phyloP scores from a whole-genome alignment of 2,797 vertebrate species.

The Sebastiscus albofasciatus region DNA sequence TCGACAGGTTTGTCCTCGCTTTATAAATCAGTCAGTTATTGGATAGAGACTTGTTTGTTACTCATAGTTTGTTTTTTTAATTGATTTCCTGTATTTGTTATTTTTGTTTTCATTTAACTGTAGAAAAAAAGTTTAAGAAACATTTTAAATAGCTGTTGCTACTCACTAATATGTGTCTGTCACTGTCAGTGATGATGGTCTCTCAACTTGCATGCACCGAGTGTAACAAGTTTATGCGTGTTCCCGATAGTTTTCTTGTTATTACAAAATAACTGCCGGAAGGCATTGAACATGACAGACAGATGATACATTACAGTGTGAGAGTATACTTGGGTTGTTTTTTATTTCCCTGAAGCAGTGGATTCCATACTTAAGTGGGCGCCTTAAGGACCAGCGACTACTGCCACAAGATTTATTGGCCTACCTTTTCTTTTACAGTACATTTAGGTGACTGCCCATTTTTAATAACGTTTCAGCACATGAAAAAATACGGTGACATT shows the following conservation, averaged over 20 bases:
- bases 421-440: neutral
- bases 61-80: neutral
- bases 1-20: slow-evolving; percentile 89
- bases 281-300: neutral
- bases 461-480: neutral
- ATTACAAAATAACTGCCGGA: neutral
- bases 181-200: neutral
- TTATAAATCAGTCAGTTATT: neutral
- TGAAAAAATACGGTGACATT: neutral
- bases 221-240: neutral
- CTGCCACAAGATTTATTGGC: neutral
- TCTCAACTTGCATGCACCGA: neutral
- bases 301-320: neutral
- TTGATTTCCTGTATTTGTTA: neutral
- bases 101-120: neutral
- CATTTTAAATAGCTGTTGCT: neutral
- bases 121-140: neutral
- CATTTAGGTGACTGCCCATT: neutral
- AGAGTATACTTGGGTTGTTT: neutral
- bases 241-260: neutral
- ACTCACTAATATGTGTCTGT: neutral
- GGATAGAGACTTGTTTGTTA: neutral
- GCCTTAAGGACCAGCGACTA: neutral
- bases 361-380: neutral
- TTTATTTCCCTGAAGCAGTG: neutral